Evolutionary conservation across 2,888 invertebrate genomes (phyloP), one percentile per base, ranked within the genome.

Genomic region (Scaeva pyrastri): DNA sequence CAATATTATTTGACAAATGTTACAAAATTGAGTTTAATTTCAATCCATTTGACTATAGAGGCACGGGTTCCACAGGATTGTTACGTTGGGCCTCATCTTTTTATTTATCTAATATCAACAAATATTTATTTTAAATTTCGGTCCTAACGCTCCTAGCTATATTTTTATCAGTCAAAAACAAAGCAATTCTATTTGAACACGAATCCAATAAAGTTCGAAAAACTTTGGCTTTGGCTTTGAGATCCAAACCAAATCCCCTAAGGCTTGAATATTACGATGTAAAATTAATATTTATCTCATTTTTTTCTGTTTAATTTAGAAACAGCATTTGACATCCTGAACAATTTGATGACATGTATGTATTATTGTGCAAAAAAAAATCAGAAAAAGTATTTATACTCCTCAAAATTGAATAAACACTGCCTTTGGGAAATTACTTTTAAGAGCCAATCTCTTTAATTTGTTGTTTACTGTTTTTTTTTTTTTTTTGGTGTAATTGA

Each of bases 361-460:
- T 31, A n/a, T n/a, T n/a, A n/a, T n/a, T n/a, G 31, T 31, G 6
- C 50, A 36, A 43, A 23, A 41, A 58, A 12, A 48, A 19, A 16
- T 11, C 12, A 4, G 23, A n/a, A 16, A 31, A 26, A n/a, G n/a
- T 16, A 64, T 43, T 74, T 55, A 66, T 56, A 64, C 52, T 56
- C 55, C 31, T 7, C 7, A 60, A n/a, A n/a, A 50, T 36, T 41
- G n/a, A 56, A 73, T 72, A 48, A 31, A 31, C 2, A 19, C 21
- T 50, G 41, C 50, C 43, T 50, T n/a, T 19, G 39, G 41, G 4
- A 16, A 43, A 14, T 6, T 31, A 74, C 19, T 73, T 60, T 16
- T 31, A 52, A 62, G 60, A 43, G 36, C 14, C 58, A 80, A 74
- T 68, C 74, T 68, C 23, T 50, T 60, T 43, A 73, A 58, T 73